These are phyloP conservation scores for Elmis aenea DNA, from an alignment of 2,888 invertebrate genomes.

Conservation along the genomic window DNA sequence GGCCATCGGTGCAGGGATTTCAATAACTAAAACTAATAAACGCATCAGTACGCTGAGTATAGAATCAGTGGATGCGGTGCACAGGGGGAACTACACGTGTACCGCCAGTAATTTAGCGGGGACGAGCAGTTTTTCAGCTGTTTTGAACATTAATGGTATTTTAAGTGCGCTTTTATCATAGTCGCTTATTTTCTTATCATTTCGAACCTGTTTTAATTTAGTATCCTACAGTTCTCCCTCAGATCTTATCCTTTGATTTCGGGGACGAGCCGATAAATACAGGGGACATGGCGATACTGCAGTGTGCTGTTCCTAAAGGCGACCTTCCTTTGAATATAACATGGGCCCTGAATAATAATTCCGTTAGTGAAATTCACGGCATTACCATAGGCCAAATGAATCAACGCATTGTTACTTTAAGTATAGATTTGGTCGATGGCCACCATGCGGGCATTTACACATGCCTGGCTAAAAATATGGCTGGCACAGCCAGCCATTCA, in stretches of 20 bases:
- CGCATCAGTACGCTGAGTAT: conserved; percentile 64
- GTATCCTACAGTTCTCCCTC: conserved; percentile 50
- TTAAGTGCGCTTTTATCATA: not conserved
- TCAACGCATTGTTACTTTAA: conserved; percentile 59
- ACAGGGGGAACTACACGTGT: conserved; percentile 74
- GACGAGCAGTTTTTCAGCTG: conserved; percentile 60
- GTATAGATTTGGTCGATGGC: conserved; percentile 53
- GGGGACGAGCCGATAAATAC: conserved; percentile 63
- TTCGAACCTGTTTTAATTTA: not conserved
- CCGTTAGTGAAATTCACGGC: conserved; percentile 42
- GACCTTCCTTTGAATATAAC: conserved; percentile 66
- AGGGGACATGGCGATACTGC: conserved; percentile 61
- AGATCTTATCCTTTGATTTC: conserved; percentile 64
- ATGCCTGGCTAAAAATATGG: conserved; percentile 51
- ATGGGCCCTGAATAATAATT: conserved; percentile 65
- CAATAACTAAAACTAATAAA: conserved; percentile 45
- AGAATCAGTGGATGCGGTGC: conserved; percentile 64
- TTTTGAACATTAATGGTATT: conserved; percentile 68
- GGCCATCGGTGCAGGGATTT: conserved; percentile 42
- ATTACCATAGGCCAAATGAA: conserved; percentile 55
- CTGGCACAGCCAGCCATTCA: conserved; percentile 49
- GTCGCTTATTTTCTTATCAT: not conserved
- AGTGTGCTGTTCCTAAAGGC: conserved; percentile 64
- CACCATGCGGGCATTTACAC: conserved; percentile 55
- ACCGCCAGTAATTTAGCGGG: conserved; percentile 70